Base-by-base conservation (phyloP, 2,888 invertebrate genomes). In the Tipula vernalis region DNA sequence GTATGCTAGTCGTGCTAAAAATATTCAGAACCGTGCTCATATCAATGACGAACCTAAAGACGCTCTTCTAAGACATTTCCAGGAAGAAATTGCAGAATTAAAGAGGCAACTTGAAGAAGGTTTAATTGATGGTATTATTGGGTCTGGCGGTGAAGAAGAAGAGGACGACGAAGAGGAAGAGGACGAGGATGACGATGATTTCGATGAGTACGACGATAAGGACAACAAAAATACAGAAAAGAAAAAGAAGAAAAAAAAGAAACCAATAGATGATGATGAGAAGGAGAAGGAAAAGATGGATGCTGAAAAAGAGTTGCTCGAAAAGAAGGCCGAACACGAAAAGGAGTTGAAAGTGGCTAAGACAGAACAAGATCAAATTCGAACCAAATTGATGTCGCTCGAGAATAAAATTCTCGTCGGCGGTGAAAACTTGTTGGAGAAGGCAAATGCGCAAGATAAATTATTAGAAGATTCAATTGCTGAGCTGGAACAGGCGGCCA, bases 21-120 rank as follows among this genome's bases (percentile, higher is more conserved):
- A 97, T 90, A 99, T 99, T 88, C 96, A 98, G 91, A 99, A 99
- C 92, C 95, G 96, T 89, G 98, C 98, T 87, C 96, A 96, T 89
- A 96, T 99, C 88, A 99, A 99, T 91, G 98, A 98, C 90, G 99
- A 99, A 91, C 98, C 99, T 0, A 99, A 99, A 89, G 98, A 99
- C 92, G 98, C 99, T 0, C 92, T 99, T 85, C 94, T 99, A 28
- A 94, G 98, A 86, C 96, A 98, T 92, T 99, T 98, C 92, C 99
- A 99, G 92, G 95, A 96, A 89, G 99, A 99, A 92, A 99, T 99
- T 88, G 97, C 98, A 88, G 96, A 97, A 87, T 93, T 99, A 85
- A 95, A 96, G 89, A 95, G 95, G 88, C 97, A 98, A 90, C 92
- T 99, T 87, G 96, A 96, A 89, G 96, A 96, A 88, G 92, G 91